Conservation (phyloP, 2,113 vertebrate species). For the Centropus unirufus region DNA sequence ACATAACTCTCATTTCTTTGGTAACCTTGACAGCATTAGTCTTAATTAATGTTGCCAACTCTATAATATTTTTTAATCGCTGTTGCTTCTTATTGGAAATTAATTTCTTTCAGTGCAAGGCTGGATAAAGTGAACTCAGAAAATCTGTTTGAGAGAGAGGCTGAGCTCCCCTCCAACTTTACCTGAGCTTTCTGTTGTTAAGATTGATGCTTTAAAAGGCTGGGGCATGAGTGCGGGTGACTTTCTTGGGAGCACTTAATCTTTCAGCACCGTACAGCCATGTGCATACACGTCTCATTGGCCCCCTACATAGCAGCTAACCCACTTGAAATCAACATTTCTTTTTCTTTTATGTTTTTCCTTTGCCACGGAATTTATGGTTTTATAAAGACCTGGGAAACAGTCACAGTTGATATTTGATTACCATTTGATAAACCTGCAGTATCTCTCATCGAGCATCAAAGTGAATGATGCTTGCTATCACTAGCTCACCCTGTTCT, state of each 20-base stretch:
- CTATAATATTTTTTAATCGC: not conserved
- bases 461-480: not conserved
- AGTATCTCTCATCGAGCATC: not conserved
- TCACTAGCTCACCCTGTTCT: rapidly evolving
- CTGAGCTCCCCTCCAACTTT: not conserved
- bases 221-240: not conserved
- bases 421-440: not conserved
- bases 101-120: not conserved
- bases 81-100: not conserved
- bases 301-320: not conserved
- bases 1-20: not conserved
- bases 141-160: not conserved
- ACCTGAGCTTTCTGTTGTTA: not conserved
- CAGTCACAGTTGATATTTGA: not conserved
- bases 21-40: not conserved
- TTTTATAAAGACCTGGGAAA: not conserved
- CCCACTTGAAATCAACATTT: not conserved
- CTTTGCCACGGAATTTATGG: not conserved
- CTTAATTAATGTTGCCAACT: not conserved
- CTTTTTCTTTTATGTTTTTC: not conserved
- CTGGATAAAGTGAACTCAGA: not conserved
- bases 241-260: not conserved
- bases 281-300: not conserved
- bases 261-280: rapidly evolving
- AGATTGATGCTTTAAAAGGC: not conserved